phyloP scores from a whole-genome alignment of 2,797 vertebrate species.

The Peromyscus melanophrys region DNA sequence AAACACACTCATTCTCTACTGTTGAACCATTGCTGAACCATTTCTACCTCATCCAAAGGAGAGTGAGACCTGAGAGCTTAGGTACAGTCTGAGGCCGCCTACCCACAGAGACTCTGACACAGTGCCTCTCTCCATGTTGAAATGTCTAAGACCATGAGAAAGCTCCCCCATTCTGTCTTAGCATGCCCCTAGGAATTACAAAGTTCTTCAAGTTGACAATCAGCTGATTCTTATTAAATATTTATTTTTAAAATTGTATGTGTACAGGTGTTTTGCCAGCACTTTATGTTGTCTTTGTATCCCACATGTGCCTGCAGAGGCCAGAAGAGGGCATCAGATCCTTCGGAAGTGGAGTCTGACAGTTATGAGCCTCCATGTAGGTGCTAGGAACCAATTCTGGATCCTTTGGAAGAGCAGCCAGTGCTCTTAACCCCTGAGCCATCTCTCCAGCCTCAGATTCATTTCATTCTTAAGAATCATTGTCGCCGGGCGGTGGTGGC shows the following conservation, averaged over 20 bases:
- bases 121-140: accelerated
- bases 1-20: background rate
- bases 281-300: background rate
- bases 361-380: background rate
- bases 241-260: background rate
- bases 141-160: accelerated
- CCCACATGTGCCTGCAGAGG: background rate
- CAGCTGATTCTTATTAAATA: background rate
- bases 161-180: background rate
- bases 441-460: background rate
- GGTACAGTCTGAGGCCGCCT: background rate
- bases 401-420: background rate
- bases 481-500: too few species aligned
- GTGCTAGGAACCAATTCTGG: background rate
- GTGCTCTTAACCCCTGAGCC: background rate
- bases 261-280: background rate
- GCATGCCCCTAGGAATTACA: accelerated
- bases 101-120: background rate
- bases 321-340: background rate
- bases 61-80: background rate
- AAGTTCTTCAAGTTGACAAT: background rate
- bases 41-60: background rate
- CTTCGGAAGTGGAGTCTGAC: background rate
- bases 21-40: background rate
- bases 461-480: too few species aligned